Percentiles rank a stretch among this genome's conserved stretches.
These are phyloP conservation scores for Acleris holmiana DNA, from an alignment of 2,888 invertebrate genomes.

Conservation along the genomic window DNA sequence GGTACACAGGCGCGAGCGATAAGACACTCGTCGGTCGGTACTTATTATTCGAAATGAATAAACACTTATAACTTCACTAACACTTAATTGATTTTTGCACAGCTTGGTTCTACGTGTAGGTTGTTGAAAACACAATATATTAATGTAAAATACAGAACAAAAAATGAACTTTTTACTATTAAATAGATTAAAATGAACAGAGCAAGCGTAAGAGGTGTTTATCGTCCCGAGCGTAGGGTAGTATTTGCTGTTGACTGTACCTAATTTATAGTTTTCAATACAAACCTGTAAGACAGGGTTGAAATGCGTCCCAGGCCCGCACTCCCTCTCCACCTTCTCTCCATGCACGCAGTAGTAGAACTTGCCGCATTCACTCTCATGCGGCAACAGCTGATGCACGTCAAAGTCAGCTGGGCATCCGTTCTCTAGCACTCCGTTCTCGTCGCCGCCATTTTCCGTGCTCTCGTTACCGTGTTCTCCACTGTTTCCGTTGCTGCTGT, in stretches of 20 bases:
- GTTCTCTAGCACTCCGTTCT: conserved; percentile 44
- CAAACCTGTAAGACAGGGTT: conserved; percentile 58
- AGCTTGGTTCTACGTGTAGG: background rate
- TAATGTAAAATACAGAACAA: background rate
- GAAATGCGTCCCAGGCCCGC: conserved; percentile 54
- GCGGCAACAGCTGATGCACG: conserved; percentile 53
- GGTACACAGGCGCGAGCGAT: background rate
- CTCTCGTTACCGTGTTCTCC: conserved; percentile 24
- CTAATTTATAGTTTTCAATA: too few species aligned
- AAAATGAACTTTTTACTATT: background rate
- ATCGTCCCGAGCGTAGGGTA: background rate
- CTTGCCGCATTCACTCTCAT: too few species aligned
- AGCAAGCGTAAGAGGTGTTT: background rate
- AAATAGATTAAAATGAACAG: background rate
- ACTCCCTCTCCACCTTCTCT: conserved; percentile 46
- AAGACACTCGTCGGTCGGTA: background rate
- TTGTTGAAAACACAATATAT: background rate
- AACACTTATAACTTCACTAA: background rate
- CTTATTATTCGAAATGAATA: background rate
- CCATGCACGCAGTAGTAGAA: conserved; percentile 56
- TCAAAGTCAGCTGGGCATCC: conserved; percentile 54
- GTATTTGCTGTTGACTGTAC: too few species aligned
- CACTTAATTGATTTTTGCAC: background rate
- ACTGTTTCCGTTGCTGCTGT: conserved; percentile 12
- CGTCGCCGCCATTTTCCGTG: conserved; percentile 21